Evolutionary conservation across 30 jellyfish, hydroid and myxozoan genomes (phyloP), one percentile per base, ranked within the genome.

Genomic region (Hydractinia echinata): DNA sequence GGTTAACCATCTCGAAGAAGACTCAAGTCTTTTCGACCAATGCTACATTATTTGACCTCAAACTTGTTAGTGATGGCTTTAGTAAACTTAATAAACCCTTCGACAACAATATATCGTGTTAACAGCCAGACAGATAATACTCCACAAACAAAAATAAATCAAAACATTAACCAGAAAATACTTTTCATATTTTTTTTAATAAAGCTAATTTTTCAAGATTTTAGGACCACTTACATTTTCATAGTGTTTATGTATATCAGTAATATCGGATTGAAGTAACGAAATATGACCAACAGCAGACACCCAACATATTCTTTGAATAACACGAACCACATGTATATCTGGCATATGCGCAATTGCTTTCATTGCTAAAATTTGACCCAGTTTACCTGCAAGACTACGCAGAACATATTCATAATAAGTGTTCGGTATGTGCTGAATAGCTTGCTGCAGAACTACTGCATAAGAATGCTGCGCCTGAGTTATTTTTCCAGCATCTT

Each of bases 401-500:
- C 99, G 68, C 18, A 93, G 91, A 9, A 93, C 85, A 67, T 88
- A 87, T 49, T 93, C 99, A 15, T 73, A 88, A 71, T 94, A 93
- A 11, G 94, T 95, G 58, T 88, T 84, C 30, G 99, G 99, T 39
- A 94, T 82, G 54, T 84, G 89, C 78, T 91, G 95, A 77, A 86
- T 55, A 7, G 97, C 97, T 64, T 86, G 87, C 77, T 94, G 99
- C 54, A 94, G 76, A 1, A 83, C 91, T 68, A 88, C 54, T 15
- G 99, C 99, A 21, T 91, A 82, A 54, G 72, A 79, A 54, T 88
- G 96, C 67, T 79, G 89, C 19, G 88, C 84, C 5, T 93, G 86
- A 15, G 96, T 77, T 19, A 87, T 76, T 10, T 89, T 67, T 64
- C 89, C 91, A 68, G 96, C 73, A 10, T 94, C 99, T 51, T 84